Base-by-base conservation (phyloP, 2,888 invertebrate species). In the Eumacrocentrus americanus region DNA sequence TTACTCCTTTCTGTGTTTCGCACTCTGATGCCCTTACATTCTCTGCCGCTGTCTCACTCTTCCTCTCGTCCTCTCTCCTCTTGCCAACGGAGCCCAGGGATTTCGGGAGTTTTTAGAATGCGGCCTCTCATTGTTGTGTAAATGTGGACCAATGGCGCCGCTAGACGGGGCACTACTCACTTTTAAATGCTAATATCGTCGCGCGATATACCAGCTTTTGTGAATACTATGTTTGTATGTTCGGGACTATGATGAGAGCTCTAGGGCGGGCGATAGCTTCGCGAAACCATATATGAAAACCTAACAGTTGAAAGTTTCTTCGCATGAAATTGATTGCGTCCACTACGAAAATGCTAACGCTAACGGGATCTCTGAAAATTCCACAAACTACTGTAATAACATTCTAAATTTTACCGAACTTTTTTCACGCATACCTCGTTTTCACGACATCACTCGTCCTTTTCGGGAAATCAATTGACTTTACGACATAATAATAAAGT, bases 121-220 rank as follows among this genome's bases (percentile, higher is more conserved):
- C 74, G 70, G 73, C 65, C 62, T 61, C 73, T 79, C 75, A 80
- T 80, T 80, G 78, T 80, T 80, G 79, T 79, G 78, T 78, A 79
- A 80, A 80, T 80, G 73, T 72, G 68, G 72, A 71, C 75, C 79
- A 80, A 80, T 80, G 78, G 77, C 76, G 78, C 75, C 76, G 76
- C 74, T 75, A 76, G 72, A 72, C 70, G 65, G 74, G 72, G 70
- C 66, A 70, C 70, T 70, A 68, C 68, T 66, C 69, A 72, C 73
- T 78, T 80, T 77, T 74, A 78, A 79, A 80, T 80, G 80, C 75
- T 79, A 77, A 80, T 80, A 74, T 67, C 64, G 62, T 63, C 64
- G 63, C 65, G 67, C 68, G 67, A 73, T 55, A 51, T 56, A 75
- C 74, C 72, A 74, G 76, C 75, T 78, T 77, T 78, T 67, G 64